Conservation (phyloP, 2,888 invertebrate genomes). For the Syritta pipiens region DNA sequence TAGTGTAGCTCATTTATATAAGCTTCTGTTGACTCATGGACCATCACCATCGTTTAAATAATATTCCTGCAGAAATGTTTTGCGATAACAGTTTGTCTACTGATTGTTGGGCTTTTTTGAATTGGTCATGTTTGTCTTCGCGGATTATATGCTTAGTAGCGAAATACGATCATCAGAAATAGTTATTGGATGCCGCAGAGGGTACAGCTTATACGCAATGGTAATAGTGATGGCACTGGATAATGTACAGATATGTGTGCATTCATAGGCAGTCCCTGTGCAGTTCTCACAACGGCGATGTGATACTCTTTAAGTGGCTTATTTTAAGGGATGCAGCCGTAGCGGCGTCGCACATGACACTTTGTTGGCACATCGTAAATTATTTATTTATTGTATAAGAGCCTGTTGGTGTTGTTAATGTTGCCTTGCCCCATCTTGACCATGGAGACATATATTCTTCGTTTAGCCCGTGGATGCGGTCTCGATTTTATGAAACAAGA, state of each 20-base stretch:
- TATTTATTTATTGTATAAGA: conserved; percentile 63
- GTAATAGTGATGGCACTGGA: conserved; percentile 21
- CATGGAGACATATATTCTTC: conserved; percentile 18
- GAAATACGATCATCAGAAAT: conserved; percentile 61
- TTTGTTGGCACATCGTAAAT: conserved; percentile 68
- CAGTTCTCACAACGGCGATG: too few relatives aligned
- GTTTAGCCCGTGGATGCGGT: conserved; percentile 42
- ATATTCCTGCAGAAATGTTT: conserved; percentile 64
- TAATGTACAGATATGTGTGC: too few relatives aligned
- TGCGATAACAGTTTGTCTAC: conserved; percentile 68
- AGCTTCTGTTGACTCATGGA: conserved; percentile 41
- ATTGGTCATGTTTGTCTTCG: conserved; percentile 31
- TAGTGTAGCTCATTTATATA: conserved; percentile 2
- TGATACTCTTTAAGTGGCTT: conserved; percentile 60
- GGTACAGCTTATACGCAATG: conserved; percentile 39
- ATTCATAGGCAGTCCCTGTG: conserved; percentile 1
- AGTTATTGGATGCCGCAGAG: conserved; percentile 27
- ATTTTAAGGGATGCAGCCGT: conserved; percentile 53
- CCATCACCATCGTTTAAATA: conserved; percentile 59
- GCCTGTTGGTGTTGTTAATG: conserved; percentile 22
- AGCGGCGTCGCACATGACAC: conserved; percentile 65
- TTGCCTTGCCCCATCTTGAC: neutral
- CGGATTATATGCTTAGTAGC: conserved; percentile 48
- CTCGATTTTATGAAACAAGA: conserved; percentile 67
- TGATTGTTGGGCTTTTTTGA: conserved; percentile 49